Conservation (phyloP, 2,113 vertebrate genomes). For the Pterocles burchelli region DNA sequence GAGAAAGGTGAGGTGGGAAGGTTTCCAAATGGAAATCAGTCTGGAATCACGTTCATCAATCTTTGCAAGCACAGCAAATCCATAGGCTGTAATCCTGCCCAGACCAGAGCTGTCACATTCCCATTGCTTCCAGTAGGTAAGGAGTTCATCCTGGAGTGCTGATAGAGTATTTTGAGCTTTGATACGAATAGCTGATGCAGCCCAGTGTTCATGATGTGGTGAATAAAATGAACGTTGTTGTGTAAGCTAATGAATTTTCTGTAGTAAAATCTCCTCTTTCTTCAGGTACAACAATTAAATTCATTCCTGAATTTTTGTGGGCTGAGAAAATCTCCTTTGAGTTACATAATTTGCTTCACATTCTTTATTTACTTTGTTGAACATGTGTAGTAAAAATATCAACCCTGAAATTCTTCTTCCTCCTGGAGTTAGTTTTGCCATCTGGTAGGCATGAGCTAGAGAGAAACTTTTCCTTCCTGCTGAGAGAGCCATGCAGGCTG, state of each 20-base stretch:
- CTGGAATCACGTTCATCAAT: rapidly evolving
- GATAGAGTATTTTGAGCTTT: neutral
- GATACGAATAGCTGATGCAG: neutral
- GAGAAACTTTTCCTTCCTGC: conserved; percentile 16
- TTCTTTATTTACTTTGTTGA: conserved; percentile 42
- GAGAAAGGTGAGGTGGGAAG: neutral
- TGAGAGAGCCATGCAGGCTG: neutral
- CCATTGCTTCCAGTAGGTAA: neutral
- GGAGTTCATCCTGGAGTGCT: neutral
- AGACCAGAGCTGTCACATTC: neutral
- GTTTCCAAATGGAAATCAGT: neutral
- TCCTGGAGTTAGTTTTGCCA: conserved; percentile 54
- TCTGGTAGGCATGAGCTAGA: conserved; percentile 32
- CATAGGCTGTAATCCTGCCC: neutral
- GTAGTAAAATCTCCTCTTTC: neutral
- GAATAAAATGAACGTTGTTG: neutral
- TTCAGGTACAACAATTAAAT: neutral
- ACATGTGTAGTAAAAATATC: conserved; percentile 43
- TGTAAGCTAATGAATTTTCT: neutral
- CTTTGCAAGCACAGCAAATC: neutral
- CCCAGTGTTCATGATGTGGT: neutral
- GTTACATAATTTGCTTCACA: neutral
- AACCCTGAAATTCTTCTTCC: conserved; percentile 35
- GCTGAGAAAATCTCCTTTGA: neutral
- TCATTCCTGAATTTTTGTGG: neutral